A percentile compares a stretch with the other conserved stretches of the same genome.
phyloP scores from a whole-genome alignment of 1,140 invertebrate genomes.

The Brevipalpus yothersi region DNA sequence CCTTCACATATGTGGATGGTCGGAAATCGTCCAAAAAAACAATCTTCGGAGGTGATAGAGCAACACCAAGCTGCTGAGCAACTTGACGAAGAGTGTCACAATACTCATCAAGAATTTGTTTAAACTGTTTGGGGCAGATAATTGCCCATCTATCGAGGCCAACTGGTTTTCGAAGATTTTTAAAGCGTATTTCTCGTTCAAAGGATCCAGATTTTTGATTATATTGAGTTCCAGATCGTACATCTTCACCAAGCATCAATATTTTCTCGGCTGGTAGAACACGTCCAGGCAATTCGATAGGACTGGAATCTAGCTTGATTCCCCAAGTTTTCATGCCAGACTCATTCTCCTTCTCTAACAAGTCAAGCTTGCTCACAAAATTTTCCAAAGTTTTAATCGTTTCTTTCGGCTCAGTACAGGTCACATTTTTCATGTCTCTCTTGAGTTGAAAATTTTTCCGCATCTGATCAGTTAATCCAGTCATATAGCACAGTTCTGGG shows the following conservation, averaged over 20 bases:
- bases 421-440: slow-evolving; percentile 39
- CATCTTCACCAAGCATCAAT: slow-evolving; percentile 6
- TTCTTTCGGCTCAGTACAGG: slow-evolving; percentile 26
- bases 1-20: not conserved
- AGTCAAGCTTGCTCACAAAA: slow-evolving; percentile 17
- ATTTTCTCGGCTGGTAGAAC: slow-evolving; percentile 20
- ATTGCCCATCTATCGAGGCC: slow-evolving; percentile 5
- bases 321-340: slow-evolving; percentile 22
- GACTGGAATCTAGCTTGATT: slow-evolving; percentile 17
- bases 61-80: slow-evolving; percentile 19
- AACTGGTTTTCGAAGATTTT: slow-evolving; percentile 9
- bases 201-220: slow-evolving; percentile 8
- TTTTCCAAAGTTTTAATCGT: slow-evolving; percentile 2
- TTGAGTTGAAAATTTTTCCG: slow-evolving; percentile 4
- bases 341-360: no score
- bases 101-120: slow-evolving; percentile 14
- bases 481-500: slow-evolving; percentile 20
- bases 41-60: slow-evolving; percentile 14
- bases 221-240: not conserved
- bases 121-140: slow-evolving; percentile 27
- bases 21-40: not conserved
- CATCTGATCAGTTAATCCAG: slow-evolving; percentile 17
- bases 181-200: slow-evolving; percentile 12
- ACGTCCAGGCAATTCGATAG: slow-evolving; percentile 20
- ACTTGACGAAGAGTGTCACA: slow-evolving; percentile 14